Conservation (phyloP, 2,113 vertebrate species). For the Thalassarche chlororhynchos region DNA sequence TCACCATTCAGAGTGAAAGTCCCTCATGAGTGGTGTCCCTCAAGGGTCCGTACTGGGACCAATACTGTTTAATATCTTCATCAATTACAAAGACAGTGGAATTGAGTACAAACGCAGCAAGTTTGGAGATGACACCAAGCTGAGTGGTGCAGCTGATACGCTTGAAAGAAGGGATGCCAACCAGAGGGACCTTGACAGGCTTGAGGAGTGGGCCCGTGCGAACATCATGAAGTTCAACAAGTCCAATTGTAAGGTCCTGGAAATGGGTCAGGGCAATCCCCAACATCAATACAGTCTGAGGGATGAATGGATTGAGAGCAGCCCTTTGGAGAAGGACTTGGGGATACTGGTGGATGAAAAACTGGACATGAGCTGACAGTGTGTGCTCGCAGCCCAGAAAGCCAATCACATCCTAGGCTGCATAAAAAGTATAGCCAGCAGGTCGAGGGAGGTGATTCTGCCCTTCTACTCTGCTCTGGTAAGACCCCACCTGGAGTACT, state of each 20-base stretch:
- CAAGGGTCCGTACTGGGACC: too few species aligned
- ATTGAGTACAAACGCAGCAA: background rate
- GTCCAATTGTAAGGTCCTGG: background rate
- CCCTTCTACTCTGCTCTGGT: background rate
- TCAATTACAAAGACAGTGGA: accelerated
- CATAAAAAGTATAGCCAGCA: background rate
- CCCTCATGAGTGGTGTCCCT: background rate
- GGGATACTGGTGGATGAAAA: background rate
- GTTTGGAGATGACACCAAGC: background rate
- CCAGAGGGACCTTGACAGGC: background rate
- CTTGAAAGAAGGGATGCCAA: background rate
- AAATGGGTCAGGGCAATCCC: background rate
- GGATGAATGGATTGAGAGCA: background rate
- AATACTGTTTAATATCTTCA: background rate
- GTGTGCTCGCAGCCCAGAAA: background rate
- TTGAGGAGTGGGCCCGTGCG: background rate
- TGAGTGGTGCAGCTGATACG: background rate
- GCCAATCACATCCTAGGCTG: background rate
- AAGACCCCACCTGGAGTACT: background rate
- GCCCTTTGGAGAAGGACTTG: background rate
- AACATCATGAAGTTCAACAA: background rate
- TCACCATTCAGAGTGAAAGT: background rate
- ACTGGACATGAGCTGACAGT: background rate
- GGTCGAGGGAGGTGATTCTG: background rate
- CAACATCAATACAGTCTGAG: background rate